Conservation (phyloP, 1,140 invertebrate genomes). For the Eurosta solidaginis region DNA sequence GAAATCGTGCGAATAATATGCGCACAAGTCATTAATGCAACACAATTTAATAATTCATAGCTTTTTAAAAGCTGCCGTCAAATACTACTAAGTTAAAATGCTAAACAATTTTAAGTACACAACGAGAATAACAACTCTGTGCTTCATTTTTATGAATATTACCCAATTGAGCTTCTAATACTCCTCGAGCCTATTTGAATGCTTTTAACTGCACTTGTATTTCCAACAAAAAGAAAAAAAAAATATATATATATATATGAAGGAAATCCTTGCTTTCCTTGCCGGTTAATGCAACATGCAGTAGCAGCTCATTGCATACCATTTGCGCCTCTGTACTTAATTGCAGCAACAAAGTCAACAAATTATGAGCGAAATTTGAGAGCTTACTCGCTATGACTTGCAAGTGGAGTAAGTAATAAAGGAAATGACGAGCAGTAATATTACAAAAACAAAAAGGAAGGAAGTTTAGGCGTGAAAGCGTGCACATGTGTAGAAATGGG, state of each 20-base stretch:
- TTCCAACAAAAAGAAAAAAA: not conserved
- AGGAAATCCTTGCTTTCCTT: not conserved
- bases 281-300: not conserved
- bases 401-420: slow-evolving; percentile 10
- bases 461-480: not conserved
- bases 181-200: not conserved
- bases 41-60: not conserved
- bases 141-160: slow-evolving; percentile 9
- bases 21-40: not conserved
- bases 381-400: not conserved
- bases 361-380: slow-evolving; percentile 18
- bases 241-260: not conserved
- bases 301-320: not conserved
- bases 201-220: not conserved
- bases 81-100: not conserved
- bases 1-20: too few species aligned
- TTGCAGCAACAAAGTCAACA: slow-evolving; percentile 22
- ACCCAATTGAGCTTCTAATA: slow-evolving; percentile 19
- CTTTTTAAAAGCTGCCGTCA: not conserved
- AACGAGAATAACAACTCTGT: not conserved
- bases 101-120: slow-evolving; percentile 2
- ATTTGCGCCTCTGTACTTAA: not conserved
- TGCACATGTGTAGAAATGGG: not conserved
- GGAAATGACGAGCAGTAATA: slow-evolving; percentile 5
- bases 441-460: not conserved